phyloP scores from a whole-genome alignment of 2,888 invertebrate species.

The Diplazon laetatorius region DNA sequence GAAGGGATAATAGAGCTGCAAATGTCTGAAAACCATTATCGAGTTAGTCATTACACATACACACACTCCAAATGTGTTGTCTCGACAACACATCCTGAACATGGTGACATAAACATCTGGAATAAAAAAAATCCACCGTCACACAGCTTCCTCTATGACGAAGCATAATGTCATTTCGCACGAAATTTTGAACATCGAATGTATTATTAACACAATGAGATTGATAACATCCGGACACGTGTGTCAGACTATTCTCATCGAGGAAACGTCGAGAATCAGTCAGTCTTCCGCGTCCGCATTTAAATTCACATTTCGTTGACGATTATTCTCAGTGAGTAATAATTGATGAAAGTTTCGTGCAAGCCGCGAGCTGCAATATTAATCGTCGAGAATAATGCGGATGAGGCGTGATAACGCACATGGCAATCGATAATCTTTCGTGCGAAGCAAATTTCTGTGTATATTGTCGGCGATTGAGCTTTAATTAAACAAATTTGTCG shows the following conservation, averaged over 20 bases:
- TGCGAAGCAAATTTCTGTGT: slow-evolving; percentile 41
- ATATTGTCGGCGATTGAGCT: slow-evolving; percentile 32
- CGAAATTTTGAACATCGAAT: background rate
- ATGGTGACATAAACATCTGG: no score
- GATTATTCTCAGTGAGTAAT: slow-evolving; percentile 11
- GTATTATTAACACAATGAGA: background rate
- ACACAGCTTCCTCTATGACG: no score
- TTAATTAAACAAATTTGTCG: slow-evolving; percentile 55
- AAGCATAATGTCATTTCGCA: background rate
- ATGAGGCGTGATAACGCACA: slow-evolving; percentile 15
- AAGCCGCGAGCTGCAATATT: slow-evolving; percentile 19
- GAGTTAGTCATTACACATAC: no score
- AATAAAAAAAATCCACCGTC: no score
- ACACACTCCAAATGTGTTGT: no score
- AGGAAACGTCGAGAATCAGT: slow-evolving; percentile 4
- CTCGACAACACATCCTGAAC: no score
- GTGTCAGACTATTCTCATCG: background rate
- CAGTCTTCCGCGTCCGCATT: no score
- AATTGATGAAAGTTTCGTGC: slow-evolving; percentile 23
- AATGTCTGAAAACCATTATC: no score
- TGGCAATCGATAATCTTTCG: slow-evolving; percentile 34
- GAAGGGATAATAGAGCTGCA: no score
- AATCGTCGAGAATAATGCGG: slow-evolving; percentile 34
- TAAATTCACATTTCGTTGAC: slow-evolving; percentile 10
- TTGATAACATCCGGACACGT: slow-evolving; percentile 12